Percentiles rank a stretch among this genome's conserved stretches.
Conservation (phyloP, 2,888 invertebrate genomes). For the Lepidochitona cinerea region DNA sequence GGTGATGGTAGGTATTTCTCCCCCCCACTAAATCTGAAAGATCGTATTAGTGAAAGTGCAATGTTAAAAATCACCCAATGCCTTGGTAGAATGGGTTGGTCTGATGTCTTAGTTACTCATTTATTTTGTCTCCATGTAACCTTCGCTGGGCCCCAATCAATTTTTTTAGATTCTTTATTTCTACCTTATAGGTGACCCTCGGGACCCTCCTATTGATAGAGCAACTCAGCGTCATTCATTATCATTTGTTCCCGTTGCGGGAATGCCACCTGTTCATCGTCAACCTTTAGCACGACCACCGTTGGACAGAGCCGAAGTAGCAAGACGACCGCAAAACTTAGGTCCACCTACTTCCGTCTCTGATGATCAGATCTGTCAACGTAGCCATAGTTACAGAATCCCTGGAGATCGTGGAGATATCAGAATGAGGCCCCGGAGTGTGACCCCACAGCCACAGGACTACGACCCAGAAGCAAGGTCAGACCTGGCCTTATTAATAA, state of each 20-base stretch:
- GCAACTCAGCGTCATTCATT: slow-evolving; percentile 36
- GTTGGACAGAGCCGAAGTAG: not conserved
- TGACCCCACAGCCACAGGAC: slow-evolving; percentile 35
- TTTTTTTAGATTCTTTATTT: too few species aligned
- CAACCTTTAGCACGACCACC: not conserved
- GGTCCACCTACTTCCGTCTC: not conserved
- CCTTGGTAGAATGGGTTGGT: too few species aligned
- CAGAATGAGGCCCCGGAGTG: slow-evolving; percentile 39
- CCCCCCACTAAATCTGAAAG: too few species aligned
- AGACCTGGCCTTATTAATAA: too few species aligned
- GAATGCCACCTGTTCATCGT: slow-evolving; percentile 11
- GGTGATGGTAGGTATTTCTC: too few species aligned
- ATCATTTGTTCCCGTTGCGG: slow-evolving; percentile 46
- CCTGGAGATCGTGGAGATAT: slow-evolving; percentile 37
- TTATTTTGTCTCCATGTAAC: too few species aligned
- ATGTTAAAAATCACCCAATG: too few species aligned
- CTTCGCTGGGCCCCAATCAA: too few species aligned
- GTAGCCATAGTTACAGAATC: slow-evolving; percentile 55
- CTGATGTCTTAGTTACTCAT: too few species aligned
- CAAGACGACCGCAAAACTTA: not conserved
- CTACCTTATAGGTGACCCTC: too few species aligned
- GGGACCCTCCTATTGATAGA: too few species aligned
- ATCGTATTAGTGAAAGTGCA: too few species aligned
- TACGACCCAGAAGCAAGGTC: slow-evolving; percentile 40
- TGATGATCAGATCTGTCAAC: not conserved